Percentiles rank a stretch among this genome's conserved stretches.
Evolutionary conservation across 1,140 invertebrate species (phyloP).

Genomic region (Lutraria rhynchaena): DNA sequence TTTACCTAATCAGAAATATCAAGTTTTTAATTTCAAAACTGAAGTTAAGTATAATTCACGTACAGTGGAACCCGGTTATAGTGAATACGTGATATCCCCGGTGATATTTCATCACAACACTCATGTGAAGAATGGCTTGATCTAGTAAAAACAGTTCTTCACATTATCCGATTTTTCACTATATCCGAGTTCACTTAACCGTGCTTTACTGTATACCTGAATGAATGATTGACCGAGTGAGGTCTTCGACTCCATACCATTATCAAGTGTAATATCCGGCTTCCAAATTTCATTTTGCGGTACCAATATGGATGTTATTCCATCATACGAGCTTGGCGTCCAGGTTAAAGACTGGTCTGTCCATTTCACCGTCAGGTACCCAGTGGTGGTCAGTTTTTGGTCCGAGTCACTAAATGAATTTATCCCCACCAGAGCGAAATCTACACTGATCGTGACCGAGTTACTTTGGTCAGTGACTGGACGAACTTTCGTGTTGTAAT

Average conservation of each 20-base stretch:
- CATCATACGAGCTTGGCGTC: conserved; percentile 82
- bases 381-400: conserved; percentile 52
- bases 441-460: neutral
- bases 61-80: no score
- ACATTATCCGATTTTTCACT: no score
- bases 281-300: conserved; percentile 83
- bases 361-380: conserved; percentile 75
- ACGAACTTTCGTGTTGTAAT: conserved; percentile 45
- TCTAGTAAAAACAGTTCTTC: no score
- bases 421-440: conserved; percentile 48
- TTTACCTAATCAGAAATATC: no score
- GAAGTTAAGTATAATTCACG: no score
- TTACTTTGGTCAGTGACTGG: conserved; percentile 32
- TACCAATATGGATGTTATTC: conserved; percentile 80
- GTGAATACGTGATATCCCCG: no score
- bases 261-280: conserved; percentile 84
- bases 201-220: no score
- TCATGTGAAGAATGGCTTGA: no score
- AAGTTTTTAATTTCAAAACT: no score
- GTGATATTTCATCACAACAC: no score
- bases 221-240: conserved; percentile 47
- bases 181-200: no score
- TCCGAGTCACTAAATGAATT: conserved; percentile 46
- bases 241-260: conserved; percentile 63
- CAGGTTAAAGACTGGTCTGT: conserved; percentile 82